Percentiles rank a stretch among this genome's conserved stretches.
Conservation (phyloP, 2,888 invertebrate species). For the Scaptomyza caliginosa region DNA sequence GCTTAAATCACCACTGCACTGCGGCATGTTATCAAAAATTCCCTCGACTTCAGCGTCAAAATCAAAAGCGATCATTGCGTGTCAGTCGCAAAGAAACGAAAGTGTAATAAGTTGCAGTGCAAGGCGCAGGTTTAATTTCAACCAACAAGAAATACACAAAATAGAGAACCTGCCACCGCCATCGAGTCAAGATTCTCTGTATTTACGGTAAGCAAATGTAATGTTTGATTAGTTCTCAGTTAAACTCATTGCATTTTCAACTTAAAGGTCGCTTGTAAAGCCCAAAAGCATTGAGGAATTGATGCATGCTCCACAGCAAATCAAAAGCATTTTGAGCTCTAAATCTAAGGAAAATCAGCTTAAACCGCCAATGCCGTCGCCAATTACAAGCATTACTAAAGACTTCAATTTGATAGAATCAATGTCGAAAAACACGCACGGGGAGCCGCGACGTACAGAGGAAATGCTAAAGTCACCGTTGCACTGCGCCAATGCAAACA, state of each 20-base stretch:
- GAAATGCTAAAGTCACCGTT: slow-evolving; percentile 17
- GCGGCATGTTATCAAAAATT: background rate
- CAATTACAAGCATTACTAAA: background rate
- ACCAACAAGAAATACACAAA: background rate
- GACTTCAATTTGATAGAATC: background rate
- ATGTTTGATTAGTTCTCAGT: background rate
- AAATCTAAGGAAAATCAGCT: background rate
- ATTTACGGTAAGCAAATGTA: background rate
- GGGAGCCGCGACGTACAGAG: slow-evolving; percentile 15
- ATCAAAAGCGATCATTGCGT: background rate
- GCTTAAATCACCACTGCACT: slow-evolving; percentile 21
- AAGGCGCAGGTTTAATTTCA: slow-evolving; percentile 7
- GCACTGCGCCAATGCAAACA: background rate
- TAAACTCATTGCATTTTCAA: background rate
- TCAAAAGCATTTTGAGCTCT: background rate
- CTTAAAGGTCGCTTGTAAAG: background rate
- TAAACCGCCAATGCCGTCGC: background rate
- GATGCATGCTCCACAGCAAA: background rate
- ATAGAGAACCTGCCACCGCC: background rate
- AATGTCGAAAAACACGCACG: background rate
- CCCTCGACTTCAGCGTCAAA: background rate
- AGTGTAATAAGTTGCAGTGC: background rate
- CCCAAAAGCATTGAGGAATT: background rate
- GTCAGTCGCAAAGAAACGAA: background rate
- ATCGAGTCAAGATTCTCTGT: background rate